Evolutionary conservation across 2,888 invertebrate species (phyloP).

Genomic region (Lasius fuliginosus): DNA sequence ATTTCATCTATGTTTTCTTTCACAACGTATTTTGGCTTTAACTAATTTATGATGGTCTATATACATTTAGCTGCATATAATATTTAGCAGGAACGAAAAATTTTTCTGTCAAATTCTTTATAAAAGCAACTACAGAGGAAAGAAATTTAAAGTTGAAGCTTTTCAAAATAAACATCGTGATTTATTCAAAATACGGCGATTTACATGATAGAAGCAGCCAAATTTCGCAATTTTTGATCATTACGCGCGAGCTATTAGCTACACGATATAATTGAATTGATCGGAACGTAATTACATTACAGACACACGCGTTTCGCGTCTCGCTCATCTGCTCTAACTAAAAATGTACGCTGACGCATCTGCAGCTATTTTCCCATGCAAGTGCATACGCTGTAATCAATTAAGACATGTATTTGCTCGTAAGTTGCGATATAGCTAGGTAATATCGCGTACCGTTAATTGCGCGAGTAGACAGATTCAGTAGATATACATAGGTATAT

Average conservation of each 20-base stretch:
- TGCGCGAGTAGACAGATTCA: neutral
- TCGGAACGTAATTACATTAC: neutral
- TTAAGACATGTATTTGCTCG: slow-evolving; percentile 6
- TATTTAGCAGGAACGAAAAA: neutral
- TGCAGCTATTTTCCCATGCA: neutral
- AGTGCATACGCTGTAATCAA: neutral
- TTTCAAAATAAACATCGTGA: neutral
- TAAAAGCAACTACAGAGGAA: neutral
- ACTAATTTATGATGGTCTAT: neutral
- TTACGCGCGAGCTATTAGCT: neutral
- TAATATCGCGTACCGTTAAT: slow-evolving; percentile 11
- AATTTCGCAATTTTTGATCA: neutral
- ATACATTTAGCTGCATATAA: neutral
- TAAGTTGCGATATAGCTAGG: neutral
- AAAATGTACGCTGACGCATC: neutral
- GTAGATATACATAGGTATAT: neutral
- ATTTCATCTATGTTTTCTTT: slow-evolving; percentile 5
- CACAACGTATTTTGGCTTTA: neutral
- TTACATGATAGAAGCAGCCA: neutral
- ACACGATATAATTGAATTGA: neutral
- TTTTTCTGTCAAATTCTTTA: neutral
- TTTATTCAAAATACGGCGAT: neutral
- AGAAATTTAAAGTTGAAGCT: neutral
- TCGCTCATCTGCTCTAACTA: neutral
- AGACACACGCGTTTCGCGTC: neutral